Evolutionary conservation across 2,113 vertebrate species (phyloP), one percentile per base, ranked within the genome.

Genomic region (Brienomyrus brachyistius): DNA sequence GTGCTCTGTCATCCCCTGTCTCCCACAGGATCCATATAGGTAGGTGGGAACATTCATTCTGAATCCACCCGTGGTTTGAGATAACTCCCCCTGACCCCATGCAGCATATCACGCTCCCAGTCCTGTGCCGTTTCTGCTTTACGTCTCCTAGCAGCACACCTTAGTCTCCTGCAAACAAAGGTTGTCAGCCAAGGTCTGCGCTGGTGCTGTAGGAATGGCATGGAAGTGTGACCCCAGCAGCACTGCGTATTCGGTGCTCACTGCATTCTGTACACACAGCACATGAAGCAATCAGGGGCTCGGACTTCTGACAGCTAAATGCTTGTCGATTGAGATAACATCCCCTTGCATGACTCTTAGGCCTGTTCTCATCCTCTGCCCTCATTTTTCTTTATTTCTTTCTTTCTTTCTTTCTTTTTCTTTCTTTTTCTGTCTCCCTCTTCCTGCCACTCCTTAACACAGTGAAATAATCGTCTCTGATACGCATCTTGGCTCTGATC

Each of bases 251-350:
- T 11, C 23, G 3, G n/a, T 11, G 62, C 62, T 66, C 62, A 11
- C n/a, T 8, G 2, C n/a, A 10, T n/a, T 43, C 74, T 80, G 31
- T 43, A 45, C 77, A 82, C 35, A 43, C 13, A 45, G n/a, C 10
- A 13, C 93, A 94, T 95, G 94, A 91, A 91, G 45, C 89, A 90
- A 95, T 95, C 94, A 94, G 92, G 92, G 92, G 90, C 83, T 91
- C 93, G 93, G 92, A 94, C 95, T 93, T 94, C 89, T 92, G 94
- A 93, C 93, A 95, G 94, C 94, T 94, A 94, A 95, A 95, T 94
- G 94, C 93, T 95, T 95, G 94, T 91, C 93, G 91, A 95, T 95
- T 93, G 92, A 94, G 94, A 95, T 95, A 94, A 92, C 94, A 94
- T 94, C 94, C 93, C 91, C 89, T 92, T 94, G 94, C 94, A 93